Evolutionary conservation across 2,888 invertebrate genomes (phyloP), one percentile per base, ranked within the genome.

Genomic region (Hedya salicella): DNA sequence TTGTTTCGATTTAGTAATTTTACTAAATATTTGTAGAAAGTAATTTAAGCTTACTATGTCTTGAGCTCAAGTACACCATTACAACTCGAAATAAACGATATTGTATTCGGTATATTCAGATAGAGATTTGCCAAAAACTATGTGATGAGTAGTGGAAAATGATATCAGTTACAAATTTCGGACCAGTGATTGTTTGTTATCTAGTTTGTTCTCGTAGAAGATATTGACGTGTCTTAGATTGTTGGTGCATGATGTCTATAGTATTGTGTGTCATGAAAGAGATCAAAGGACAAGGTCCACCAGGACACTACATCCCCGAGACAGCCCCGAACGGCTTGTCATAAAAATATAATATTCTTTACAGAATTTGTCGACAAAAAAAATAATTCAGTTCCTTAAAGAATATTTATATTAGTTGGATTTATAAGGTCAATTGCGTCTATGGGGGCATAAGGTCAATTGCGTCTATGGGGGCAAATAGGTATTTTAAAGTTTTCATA

Each of bases 131-230:
- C 91, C 91, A 91, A 91, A 90, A 85, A 82, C 78, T 82, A 85
- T 91, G 88, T 91, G 89, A 91, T 91, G 81, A 79, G 81, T 89
- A 88, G 86, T 79, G 73, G 77, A 80, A 79, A 74, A 82, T 80
- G 74, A 77, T 78, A 75, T 79, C 78, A 77, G 73, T 79, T 78
- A 86, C 82, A 84, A 85, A 86, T 81, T 82, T 85, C 81, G 88
- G 90, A 91, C 90, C 91, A 89, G 86, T 87, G 86, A 84, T 79
- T 83, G 87, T 87, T 86, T 85, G 85, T 86, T 86, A 86, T 81
- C 77, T 85, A 84, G 84, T 83, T 79, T 85, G 83, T 87, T 88
- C 85, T 82, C 69, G 85, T 90, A 89, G 89, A 81, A 77, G 77
- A 81, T 86, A 85, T 83, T 85, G 81, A 86, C 80, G 87, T 86